Conservation (phyloP, 2,888 invertebrate genomes). For the Cynaeus angustus region DNA sequence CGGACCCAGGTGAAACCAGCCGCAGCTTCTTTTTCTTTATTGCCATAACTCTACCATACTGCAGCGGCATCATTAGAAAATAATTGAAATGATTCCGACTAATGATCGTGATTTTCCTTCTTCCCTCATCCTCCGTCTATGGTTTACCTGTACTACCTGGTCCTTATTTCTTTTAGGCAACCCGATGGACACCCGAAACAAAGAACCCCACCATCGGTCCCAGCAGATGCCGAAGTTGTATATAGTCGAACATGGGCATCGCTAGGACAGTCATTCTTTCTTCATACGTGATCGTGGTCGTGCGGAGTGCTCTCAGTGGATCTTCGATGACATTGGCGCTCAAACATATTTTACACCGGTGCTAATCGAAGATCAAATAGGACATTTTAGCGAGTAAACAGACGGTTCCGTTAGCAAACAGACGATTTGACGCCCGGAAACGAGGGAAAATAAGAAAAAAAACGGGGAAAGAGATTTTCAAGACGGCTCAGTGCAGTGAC, state of each 20-base stretch:
- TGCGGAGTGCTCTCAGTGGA: conserved; percentile 6
- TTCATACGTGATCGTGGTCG: conserved; percentile 16
- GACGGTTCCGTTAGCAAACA: conserved; percentile 25
- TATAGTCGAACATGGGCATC: conserved; percentile 46
- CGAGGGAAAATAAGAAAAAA: conserved; percentile 2
- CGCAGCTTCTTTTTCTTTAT: too few relatives aligned
- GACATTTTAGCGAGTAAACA: conserved; percentile 23
- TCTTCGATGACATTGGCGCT: conserved; percentile 10
- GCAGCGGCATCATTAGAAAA: too few relatives aligned
- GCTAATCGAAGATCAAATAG: conserved; percentile 15
- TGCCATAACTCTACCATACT: too few relatives aligned
- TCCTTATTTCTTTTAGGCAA: conserved; percentile 42
- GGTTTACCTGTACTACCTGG: conserved; percentile 38
- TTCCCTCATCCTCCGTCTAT: conserved; percentile 12
- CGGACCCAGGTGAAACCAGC: too few relatives aligned
- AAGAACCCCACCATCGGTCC: conserved; percentile 51
- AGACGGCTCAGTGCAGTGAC: conserved; percentile 47
- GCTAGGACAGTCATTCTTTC: conserved; percentile 44
- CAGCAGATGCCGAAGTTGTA: conserved; percentile 51
- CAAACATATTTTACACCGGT: conserved; percentile 8
- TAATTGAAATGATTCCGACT: neutral
- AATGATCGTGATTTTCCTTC: too few relatives aligned
- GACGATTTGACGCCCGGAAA: conserved; percentile 16
- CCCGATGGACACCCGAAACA: conserved; percentile 49
- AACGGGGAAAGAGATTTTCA: conserved; percentile 24